phyloP scores from a whole-genome alignment of 1,140 invertebrate genomes.

The Dryas iulia region DNA sequence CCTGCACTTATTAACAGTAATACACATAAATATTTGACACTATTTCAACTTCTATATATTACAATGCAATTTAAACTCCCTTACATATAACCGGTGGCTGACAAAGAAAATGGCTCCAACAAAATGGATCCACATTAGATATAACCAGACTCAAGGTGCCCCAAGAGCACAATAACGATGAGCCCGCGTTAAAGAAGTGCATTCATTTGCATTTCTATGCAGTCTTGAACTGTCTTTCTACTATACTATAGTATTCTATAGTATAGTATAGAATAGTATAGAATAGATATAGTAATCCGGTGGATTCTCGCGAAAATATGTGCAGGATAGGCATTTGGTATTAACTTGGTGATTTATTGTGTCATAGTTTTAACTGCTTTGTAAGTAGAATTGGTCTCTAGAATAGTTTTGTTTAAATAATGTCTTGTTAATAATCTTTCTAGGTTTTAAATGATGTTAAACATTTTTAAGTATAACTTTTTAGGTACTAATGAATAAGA shows the following conservation, averaged over 20 bases:
- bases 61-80: constrained; percentile 16
- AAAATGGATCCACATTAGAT: constrained; percentile 32
- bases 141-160: constrained; percentile 37
- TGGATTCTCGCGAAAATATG: background rate
- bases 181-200: constrained; percentile 41
- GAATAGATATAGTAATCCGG: background rate
- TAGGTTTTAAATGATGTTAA: too few species aligned
- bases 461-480: too few species aligned
- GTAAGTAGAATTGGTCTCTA: too few species aligned
- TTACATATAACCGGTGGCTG: constrained; percentile 16
- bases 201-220: constrained; percentile 53
- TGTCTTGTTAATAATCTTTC: too few species aligned
- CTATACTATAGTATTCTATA: background rate
- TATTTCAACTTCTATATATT: background rate
- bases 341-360: background rate
- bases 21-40: background rate
- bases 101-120: constrained; percentile 36
- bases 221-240: constrained; percentile 29
- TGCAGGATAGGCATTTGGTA: constrained; percentile 3
- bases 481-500: too few species aligned
- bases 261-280: too few species aligned
- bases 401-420: too few species aligned
- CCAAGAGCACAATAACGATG: constrained; percentile 44
- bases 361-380: background rate
- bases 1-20: too few species aligned